These are phyloP conservation scores for Oxyteleia sp. DNA, from an alignment of 2,888 invertebrate species.

Conservation along the genomic window DNA sequence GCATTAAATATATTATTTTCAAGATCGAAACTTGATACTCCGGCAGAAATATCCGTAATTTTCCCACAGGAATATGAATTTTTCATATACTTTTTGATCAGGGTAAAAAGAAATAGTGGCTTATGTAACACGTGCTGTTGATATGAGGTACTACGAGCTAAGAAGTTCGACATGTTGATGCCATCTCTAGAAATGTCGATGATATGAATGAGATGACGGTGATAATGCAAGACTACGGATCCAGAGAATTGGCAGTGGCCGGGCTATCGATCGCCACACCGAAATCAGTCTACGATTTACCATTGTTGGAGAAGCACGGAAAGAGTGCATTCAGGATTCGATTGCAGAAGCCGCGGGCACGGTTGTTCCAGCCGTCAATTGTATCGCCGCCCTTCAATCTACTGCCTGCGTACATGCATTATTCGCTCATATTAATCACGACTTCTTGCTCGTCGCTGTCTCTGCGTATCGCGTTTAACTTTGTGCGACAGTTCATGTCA, in stretches of 20 bases:
- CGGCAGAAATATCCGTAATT: too few species aligned
- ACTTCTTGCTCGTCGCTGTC: conserved; percentile 29
- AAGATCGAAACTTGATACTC: too few species aligned
- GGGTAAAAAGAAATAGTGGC: background rate
- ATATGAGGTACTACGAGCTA: conserved; percentile 62
- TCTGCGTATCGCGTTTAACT: conserved; percentile 42
- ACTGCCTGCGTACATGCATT: conserved; percentile 83
- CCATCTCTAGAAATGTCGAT: conserved; percentile 53
- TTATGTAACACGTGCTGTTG: conserved; percentile 30
- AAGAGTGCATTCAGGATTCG: conserved; percentile 86
- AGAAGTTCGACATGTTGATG: conserved; percentile 44
- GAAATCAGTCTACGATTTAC: conserved; percentile 85
- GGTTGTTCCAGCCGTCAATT: conserved; percentile 86
- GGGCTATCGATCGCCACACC: conserved; percentile 50
- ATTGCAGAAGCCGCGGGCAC: conserved; percentile 87
- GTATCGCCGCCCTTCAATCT: conserved; percentile 84
- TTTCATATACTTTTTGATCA: too few species aligned
- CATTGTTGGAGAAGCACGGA: conserved; percentile 87
- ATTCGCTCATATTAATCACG: conserved; percentile 65
- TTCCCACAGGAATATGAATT: background rate
- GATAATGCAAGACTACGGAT: conserved; percentile 68
- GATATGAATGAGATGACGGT: conserved; percentile 69
- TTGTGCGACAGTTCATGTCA: conserved; percentile 54
- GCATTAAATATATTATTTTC: too few species aligned
- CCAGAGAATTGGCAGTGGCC: conserved; percentile 53